Evolutionary conservation across 2,797 vertebrate genomes (phyloP).

Genomic region (Liasis olivaceus): DNA sequence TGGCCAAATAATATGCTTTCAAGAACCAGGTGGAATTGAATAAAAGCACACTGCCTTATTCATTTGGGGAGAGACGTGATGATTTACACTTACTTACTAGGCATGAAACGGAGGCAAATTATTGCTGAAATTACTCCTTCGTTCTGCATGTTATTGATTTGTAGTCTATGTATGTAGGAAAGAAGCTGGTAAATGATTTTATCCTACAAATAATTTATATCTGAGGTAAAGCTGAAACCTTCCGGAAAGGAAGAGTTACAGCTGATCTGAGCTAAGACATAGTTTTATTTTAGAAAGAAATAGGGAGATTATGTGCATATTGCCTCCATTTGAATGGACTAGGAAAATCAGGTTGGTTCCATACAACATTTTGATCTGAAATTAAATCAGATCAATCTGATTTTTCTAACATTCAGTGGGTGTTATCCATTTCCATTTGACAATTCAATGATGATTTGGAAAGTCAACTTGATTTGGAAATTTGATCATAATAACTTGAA

Average conservation of each 20-base stretch:
- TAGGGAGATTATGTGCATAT: not conserved
- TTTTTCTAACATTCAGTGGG: not conserved
- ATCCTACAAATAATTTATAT: conserved; percentile 7
- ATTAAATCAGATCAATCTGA: not conserved
- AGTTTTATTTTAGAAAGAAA: not conserved
- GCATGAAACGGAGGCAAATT: conserved; percentile 1
- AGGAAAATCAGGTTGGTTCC: not conserved
- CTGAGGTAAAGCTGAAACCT: not conserved
- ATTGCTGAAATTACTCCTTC: conserved; percentile 16
- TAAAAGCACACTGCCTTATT: conserved; percentile 30
- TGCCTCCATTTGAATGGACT: not conserved
- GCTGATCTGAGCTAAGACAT: not conserved
- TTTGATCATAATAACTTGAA: not conserved
- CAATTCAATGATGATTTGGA: not conserved
- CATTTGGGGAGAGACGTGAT: not conserved
- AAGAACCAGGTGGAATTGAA: not conserved
- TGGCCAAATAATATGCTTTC: conserved; percentile 17
- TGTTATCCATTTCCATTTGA: not conserved
- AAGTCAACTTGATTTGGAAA: not conserved
- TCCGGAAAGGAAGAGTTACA: not conserved
- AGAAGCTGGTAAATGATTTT: conserved; percentile 1
- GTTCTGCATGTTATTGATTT: conserved; percentile 14
- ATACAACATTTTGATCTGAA: not conserved
- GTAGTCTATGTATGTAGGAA: conserved; percentile 9
- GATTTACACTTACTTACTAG: conserved; percentile 17